These are phyloP conservation scores for Sitophilus oryzae DNA, from an alignment of 1,140 invertebrate genomes.

Conservation along the genomic window DNA sequence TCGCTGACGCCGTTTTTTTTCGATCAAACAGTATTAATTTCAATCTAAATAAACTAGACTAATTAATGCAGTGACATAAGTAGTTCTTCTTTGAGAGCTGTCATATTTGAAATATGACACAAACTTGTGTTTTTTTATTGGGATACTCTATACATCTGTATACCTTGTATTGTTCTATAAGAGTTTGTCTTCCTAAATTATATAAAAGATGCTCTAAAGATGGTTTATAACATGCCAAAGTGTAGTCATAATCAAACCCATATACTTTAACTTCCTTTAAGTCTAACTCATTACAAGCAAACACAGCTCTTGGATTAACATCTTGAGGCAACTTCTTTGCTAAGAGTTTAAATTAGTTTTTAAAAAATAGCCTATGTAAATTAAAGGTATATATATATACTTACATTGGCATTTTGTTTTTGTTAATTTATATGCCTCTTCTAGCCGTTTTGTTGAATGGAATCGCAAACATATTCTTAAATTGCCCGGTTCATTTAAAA, in stretches of 20 bases:
- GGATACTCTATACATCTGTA: no score
- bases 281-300: conserved; percentile 96
- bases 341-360: conserved; percentile 44
- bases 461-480: conserved; percentile 17
- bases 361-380: conserved; percentile 7
- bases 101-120: no score
- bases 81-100: no score
- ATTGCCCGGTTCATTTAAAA: conserved; percentile 9
- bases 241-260: conserved; percentile 99
- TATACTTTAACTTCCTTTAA: conserved; percentile 88
- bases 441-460: conserved; percentile 29
- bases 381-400: conserved; percentile 24
- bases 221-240: conserved; percentile 90
- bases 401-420: conserved; percentile 49
- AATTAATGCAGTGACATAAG: no score
- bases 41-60: no score
- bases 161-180: conserved; percentile 86
- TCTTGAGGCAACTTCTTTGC: conserved; percentile 82
- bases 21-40: no score
- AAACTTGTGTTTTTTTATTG: no score
- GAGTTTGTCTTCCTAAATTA: conserved; percentile 78
- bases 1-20: no score
- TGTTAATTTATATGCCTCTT: conserved; percentile 44
- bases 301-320: conserved; percentile 80
- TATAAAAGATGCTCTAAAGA: conserved; percentile 88